Evolutionary conservation across 2,797 vertebrate genomes (phyloP).

Genomic region (Crocodylus rhombifer): DNA sequence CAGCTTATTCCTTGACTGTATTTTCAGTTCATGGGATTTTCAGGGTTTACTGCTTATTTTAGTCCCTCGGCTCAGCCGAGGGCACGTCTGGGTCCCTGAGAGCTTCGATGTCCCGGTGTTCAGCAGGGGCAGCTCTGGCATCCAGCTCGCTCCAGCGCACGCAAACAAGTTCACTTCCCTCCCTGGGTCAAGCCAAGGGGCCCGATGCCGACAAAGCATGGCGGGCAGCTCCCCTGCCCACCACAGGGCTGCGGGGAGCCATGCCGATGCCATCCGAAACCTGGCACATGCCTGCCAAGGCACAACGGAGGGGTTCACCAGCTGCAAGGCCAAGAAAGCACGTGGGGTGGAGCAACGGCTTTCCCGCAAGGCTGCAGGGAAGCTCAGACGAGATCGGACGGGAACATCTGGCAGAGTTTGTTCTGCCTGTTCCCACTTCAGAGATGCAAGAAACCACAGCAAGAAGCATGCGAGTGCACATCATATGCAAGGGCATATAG

Average conservation of each 20-base stretch:
- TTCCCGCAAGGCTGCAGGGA: not conserved
- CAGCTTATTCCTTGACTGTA: conserved; percentile 59
- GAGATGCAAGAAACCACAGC: accelerated
- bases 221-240: not conserved
- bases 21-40: conserved; percentile 77
- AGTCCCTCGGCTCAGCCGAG: not conserved
- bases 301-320: not conserved
- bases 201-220: not conserved
- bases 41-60: conserved; percentile 67
- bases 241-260: accelerated
- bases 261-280: accelerated
- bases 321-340: not conserved
- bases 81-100: not conserved
- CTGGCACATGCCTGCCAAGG: not conserved
- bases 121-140: not conserved
- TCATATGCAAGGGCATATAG: no score
- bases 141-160: not conserved
- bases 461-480: not conserved
- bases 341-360: not conserved
- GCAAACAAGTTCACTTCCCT: not conserved
- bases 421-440: accelerated
- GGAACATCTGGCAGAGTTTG: not conserved
- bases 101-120: not conserved
- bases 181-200: no score
- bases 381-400: not conserved